Percentiles rank a stretch among this genome's conserved stretches.
Conservation (phyloP, 1,140 invertebrate genomes). For the Monomorium pharaonis region DNA sequence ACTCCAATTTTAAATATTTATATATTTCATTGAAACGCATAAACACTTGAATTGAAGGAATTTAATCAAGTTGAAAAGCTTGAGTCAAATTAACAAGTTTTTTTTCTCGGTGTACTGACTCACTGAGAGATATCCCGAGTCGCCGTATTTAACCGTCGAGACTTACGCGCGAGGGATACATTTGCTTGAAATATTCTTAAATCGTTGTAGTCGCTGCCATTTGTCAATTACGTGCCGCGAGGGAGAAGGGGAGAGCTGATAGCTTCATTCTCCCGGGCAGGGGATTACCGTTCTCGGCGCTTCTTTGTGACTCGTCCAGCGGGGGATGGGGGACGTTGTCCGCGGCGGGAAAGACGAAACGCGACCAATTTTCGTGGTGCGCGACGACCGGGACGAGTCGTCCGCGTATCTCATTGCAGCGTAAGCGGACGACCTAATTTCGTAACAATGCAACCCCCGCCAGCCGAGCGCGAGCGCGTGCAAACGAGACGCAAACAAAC, state of each 20-base stretch:
- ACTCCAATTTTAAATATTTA: too few species aligned
- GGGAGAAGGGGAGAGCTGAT: not conserved
- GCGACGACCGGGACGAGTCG: slow-evolving; percentile 24
- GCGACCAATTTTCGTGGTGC: slow-evolving; percentile 46
- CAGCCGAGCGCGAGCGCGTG: not conserved
- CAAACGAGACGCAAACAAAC: slow-evolving; percentile 63
- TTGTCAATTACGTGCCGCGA: not conserved
- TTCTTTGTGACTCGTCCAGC: not conserved
- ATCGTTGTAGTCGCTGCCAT: not conserved
- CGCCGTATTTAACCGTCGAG: not conserved
- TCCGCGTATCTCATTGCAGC: slow-evolving; percentile 62
- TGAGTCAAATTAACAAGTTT: too few species aligned
- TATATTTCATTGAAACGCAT: too few species aligned
- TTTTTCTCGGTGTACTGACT: too few species aligned
- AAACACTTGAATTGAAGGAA: too few species aligned
- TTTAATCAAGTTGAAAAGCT: too few species aligned
- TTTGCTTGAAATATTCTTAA: slow-evolving; percentile 9
- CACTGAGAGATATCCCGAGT: not conserved
- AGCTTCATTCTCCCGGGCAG: not conserved
- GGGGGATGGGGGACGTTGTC: too few species aligned
- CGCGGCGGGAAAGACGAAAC: not conserved
- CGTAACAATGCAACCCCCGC: slow-evolving; percentile 61
- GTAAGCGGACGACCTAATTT: slow-evolving; percentile 66
- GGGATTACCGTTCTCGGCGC: slow-evolving; percentile 6
- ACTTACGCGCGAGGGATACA: not conserved